Conservation (phyloP, 1,140 invertebrate species). For the Platorchestia sp. region DNA sequence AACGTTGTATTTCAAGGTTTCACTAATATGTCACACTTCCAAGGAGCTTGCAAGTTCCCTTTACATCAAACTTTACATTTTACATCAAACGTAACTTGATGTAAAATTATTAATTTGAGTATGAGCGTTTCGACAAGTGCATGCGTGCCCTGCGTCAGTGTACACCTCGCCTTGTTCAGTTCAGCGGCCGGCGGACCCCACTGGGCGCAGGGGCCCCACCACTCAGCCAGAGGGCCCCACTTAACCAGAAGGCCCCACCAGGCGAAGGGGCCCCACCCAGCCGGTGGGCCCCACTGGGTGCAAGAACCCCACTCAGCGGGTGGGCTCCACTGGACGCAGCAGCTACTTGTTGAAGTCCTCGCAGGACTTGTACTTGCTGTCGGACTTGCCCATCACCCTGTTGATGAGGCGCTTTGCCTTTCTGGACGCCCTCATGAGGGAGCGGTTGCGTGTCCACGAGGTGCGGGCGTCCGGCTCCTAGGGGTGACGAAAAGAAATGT, state of each 20-base stretch:
- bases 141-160: no score
- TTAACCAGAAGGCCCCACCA: not conserved
- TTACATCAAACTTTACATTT: not conserved
- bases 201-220: no score
- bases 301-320: no score
- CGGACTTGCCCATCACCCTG: constrained; percentile 90
- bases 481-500: no score
- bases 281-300: not conserved
- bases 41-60: not conserved
- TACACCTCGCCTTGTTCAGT: no score
- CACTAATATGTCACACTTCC: not conserved
- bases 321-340: not conserved
- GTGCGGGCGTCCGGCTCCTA: constrained; percentile 71
- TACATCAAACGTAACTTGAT: no score
- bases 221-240: not conserved
- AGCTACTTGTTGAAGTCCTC: constrained; percentile 80
- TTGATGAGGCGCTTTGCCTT: constrained; percentile 90
- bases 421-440: constrained; percentile 86
- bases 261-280: not conserved
- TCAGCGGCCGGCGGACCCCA: no score
- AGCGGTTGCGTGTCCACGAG: constrained; percentile 84
- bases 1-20: not conserved
- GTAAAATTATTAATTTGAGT: not conserved
- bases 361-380: constrained; percentile 91
- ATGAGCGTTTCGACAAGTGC: not conserved